phyloP scores from a whole-genome alignment of 2,113 vertebrate genomes.

The Morone saxatilis region DNA sequence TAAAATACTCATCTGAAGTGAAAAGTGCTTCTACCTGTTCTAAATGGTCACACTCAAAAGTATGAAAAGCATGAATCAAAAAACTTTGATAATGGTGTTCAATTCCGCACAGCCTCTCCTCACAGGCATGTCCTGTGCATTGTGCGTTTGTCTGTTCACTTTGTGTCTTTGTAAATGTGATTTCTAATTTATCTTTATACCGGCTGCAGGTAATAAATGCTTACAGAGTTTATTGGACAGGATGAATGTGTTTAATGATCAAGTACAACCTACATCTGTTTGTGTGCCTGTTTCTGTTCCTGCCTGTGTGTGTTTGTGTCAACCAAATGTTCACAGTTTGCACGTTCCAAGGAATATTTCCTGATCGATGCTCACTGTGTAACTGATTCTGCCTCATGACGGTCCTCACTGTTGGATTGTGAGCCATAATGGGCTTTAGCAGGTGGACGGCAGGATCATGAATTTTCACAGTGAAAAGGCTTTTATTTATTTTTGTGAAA shows the following conservation, averaged over 20 bases:
- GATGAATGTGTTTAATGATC: conserved; percentile 23
- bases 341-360: conserved; percentile 29
- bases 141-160: background rate
- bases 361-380: conserved; percentile 36
- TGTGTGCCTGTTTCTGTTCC: background rate
- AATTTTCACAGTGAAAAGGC: background rate
- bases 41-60: background rate
- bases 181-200: conserved; percentile 37
- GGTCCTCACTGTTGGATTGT: background rate
- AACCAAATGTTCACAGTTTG: conserved; percentile 45
- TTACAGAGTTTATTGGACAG: conserved; percentile 9
- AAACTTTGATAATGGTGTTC: too few relatives aligned
- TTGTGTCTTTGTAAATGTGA: conserved; percentile 10
- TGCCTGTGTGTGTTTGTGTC: background rate
- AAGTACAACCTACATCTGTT: conserved; percentile 23
- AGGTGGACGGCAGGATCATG: background rate
- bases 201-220: background rate
- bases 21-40: background rate
- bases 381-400: conserved; percentile 18
- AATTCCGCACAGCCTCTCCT: background rate
- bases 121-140: background rate
- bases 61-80: background rate
- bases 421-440: background rate
- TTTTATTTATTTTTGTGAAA: conserved; percentile 1
- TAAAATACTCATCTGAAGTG: background rate